These are phyloP conservation scores for Festucalex cinctus DNA, from an alignment of 2,113 vertebrate species.

Conservation along the genomic window DNA sequence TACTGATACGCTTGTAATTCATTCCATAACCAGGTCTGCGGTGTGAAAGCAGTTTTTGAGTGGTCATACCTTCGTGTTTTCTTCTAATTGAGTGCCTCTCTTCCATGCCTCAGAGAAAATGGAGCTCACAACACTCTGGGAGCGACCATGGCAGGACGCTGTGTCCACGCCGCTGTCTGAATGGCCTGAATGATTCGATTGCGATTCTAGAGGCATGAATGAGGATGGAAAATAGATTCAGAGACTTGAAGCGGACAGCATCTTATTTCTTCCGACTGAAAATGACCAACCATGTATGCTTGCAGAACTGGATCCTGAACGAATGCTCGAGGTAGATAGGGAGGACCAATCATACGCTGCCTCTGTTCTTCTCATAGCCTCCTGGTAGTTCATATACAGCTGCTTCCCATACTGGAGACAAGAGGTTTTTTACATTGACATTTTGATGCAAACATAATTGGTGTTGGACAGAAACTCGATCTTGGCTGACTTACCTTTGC, in stretches of 20 bases:
- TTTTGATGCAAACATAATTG: background rate
- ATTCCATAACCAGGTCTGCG: too few relatives aligned
- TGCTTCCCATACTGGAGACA: constrained; percentile 87
- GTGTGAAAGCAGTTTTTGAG: background rate
- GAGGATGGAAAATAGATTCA: background rate
- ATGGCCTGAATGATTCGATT: constrained; percentile 92
- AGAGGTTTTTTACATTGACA: background rate
- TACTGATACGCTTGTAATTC: too few relatives aligned
- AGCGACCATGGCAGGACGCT: constrained; percentile 83
- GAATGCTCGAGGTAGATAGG: constrained; percentile 92
- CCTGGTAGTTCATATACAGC: constrained; percentile 92
- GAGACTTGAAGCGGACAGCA: background rate
- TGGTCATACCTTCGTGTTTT: constrained; percentile 83
- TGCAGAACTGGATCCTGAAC: constrained; percentile 91
- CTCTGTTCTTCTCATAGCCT: constrained; percentile 93
- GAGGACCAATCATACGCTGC: constrained; percentile 95
- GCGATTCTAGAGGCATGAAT: constrained; percentile 78
- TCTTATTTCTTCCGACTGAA: background rate
- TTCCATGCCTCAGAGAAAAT: constrained; percentile 99
- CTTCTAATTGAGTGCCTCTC: constrained; percentile 94
- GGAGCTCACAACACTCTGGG: constrained; percentile 95
- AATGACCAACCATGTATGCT: constrained; percentile 84
- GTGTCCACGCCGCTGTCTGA: constrained; percentile 92
- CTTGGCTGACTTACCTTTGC: constrained; percentile 79
- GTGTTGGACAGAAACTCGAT: background rate